These are phyloP conservation scores for Reinhardtius hippoglossoides DNA, from an alignment of 2,113 vertebrate genomes.

Conservation along the genomic window DNA sequence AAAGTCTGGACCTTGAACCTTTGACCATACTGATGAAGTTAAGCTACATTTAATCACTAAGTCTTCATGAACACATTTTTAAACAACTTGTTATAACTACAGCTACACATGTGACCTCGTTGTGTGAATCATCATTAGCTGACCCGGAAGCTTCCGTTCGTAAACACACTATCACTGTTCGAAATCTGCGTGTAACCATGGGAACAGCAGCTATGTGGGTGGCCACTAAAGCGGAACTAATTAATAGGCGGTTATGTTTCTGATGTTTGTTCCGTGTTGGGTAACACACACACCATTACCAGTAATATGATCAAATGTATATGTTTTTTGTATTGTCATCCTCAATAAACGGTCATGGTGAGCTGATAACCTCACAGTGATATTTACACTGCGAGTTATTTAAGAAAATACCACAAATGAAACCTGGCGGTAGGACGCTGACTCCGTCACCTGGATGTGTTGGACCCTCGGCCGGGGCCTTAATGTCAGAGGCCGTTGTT, in stretches of 20 bases:
- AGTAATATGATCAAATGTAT: not conserved
- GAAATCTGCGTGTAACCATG: not conserved
- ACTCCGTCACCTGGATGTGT: too few relatives aligned
- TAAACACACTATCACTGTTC: not conserved
- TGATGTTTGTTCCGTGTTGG: not conserved
- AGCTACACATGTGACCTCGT: too few relatives aligned
- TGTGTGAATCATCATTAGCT: too few relatives aligned
- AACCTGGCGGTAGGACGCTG: not conserved
- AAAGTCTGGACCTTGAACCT: too few relatives aligned
- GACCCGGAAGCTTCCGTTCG: too few relatives aligned
- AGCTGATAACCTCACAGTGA: not conserved
- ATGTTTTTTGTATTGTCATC: not conserved
- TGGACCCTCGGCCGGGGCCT: not conserved
- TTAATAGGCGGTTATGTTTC: not conserved
- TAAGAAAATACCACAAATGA: not conserved
- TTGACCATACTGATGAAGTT: too few relatives aligned
- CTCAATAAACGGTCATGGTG: too few relatives aligned
- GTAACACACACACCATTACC: not conserved
- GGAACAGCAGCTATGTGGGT: not conserved
- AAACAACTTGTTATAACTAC: too few relatives aligned
- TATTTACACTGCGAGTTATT: not conserved
- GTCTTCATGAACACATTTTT: too few relatives aligned
- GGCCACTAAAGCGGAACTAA: slow-evolving; percentile 1
- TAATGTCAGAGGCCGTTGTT: too few relatives aligned
- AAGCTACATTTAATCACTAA: too few relatives aligned